Percentiles rank a stretch among this genome's conserved stretches.
Conservation (phyloP, 1,140 invertebrate species). For the Cydia amplana region DNA sequence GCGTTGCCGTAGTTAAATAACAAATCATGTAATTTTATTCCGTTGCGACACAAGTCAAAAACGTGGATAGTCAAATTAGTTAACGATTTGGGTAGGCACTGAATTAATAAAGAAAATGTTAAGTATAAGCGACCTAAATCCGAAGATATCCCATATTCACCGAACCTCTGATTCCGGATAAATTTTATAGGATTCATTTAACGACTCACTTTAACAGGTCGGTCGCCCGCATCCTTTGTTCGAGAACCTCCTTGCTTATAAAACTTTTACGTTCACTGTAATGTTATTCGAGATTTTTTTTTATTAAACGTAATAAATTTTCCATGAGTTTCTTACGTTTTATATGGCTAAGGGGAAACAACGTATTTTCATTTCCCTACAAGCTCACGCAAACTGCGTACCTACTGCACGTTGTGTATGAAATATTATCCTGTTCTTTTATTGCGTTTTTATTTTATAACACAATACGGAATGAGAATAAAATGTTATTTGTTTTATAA, state of each 20-base stretch:
- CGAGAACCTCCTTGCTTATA: conserved; percentile 16
- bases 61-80: no score
- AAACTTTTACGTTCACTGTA: conserved; percentile 23
- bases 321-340: conserved; percentile 7
- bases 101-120: no score
- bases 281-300: conserved; percentile 12
- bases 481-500: not conserved
- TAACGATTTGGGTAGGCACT: no score
- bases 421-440: conserved; percentile 20
- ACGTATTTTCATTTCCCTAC: conserved; percentile 27
- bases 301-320: conserved; percentile 30
- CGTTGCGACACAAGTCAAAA: no score
- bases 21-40: no score
- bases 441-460: conserved; percentile 28
- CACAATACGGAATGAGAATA: conserved; percentile 16
- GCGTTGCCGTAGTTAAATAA: no score
- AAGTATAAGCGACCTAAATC: no score
- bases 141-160: not conserved
- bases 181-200: conserved; percentile 25
- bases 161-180: conserved; percentile 27
- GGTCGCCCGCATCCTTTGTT: conserved; percentile 10
- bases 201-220: not conserved
- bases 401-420: not conserved
- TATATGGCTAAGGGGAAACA: not conserved
- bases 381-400: conserved; percentile 18